phyloP scores from a whole-genome alignment of 1,140 invertebrate genomes.

The Ostrea edulis region DNA sequence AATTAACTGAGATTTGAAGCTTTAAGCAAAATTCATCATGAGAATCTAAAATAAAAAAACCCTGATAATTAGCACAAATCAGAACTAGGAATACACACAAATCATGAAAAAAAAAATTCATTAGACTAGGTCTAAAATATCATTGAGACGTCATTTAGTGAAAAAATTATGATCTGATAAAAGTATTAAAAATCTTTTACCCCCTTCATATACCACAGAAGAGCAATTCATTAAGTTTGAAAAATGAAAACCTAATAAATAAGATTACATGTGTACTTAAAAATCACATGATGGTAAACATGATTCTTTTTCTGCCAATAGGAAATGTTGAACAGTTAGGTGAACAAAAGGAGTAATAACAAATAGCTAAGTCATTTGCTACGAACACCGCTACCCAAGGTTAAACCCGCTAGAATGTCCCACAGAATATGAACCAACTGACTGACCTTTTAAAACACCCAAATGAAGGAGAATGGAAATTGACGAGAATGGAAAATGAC shows the following conservation, averaged over 20 bases:
- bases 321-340: background rate
- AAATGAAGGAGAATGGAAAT: background rate
- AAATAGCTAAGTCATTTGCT: background rate
- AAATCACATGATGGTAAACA: background rate
- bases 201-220: slow-evolving; percentile 8
- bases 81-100: slow-evolving; percentile 21
- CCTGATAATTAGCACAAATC: background rate
- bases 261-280: background rate
- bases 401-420: background rate
- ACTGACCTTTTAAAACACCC: slow-evolving; percentile 2
- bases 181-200: background rate
- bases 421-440: background rate
- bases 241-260: background rate
- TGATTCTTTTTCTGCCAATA: background rate
- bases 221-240: background rate
- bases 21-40: background rate
- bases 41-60: background rate
- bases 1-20: background rate
- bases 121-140: slow-evolving; percentile 22
- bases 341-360: background rate
- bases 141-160: background rate
- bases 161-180: slow-evolving; percentile 2
- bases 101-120: background rate
- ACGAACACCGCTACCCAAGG: background rate
- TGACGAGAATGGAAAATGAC: background rate